phyloP scores from a whole-genome alignment of 1,140 invertebrate genomes.

The Pantala flavescens region DNA sequence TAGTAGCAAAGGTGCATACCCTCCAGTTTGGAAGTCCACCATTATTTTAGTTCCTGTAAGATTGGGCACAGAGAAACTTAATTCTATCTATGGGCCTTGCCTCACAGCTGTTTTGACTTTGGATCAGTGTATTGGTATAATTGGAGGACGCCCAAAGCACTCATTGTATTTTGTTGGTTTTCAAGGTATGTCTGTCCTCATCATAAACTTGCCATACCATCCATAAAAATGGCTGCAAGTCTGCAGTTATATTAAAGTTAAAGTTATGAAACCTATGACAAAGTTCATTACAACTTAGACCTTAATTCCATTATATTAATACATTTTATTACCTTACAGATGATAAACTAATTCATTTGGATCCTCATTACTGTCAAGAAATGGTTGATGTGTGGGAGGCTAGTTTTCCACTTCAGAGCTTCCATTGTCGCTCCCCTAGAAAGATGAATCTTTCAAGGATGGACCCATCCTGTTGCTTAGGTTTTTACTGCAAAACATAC shows the following conservation, averaged over 20 bases:
- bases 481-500: constrained; percentile 73
- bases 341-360: constrained; percentile 80
- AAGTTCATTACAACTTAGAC: too few relatives aligned
- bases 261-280: too few relatives aligned
- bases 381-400: constrained; percentile 67
- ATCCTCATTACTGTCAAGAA: constrained; percentile 89
- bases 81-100: constrained; percentile 71
- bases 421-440: constrained; percentile 77
- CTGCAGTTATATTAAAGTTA: too few relatives aligned
- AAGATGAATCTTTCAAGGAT: constrained; percentile 79
- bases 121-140: constrained; percentile 77
- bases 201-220: too few relatives aligned
- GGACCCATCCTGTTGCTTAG: constrained; percentile 87
- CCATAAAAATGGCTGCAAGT: too few relatives aligned
- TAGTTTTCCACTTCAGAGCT: constrained; percentile 60
- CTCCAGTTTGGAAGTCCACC: constrained; percentile 59
- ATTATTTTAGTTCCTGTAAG: constrained; percentile 76
- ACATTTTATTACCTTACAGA: constrained; percentile 37
- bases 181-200: constrained; percentile 47
- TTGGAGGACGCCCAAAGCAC: constrained; percentile 83
- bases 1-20: constrained; percentile 31
- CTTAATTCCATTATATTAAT: too few relatives aligned
- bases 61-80: constrained; percentile 72
- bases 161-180: constrained; percentile 86
- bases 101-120: constrained; percentile 67